Percentiles rank a stretch among this genome's conserved stretches.
These are phyloP conservation scores for Archaeoteleia sp. DNA, from an alignment of 2,888 invertebrate genomes.

Conservation along the genomic window DNA sequence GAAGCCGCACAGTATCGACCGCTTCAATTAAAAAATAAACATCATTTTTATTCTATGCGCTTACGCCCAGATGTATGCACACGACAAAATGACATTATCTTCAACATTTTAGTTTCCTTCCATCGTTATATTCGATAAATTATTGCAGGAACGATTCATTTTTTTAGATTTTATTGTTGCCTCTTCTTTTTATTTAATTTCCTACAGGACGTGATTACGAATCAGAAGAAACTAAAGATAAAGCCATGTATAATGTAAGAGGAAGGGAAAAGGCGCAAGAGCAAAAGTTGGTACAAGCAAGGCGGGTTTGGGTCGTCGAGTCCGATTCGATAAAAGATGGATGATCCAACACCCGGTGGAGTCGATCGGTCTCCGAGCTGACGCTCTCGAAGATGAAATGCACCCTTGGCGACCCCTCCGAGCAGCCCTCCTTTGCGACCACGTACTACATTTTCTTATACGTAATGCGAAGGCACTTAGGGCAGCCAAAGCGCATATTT, in stretches of 20 bases:
- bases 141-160: too few relatives aligned
- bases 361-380: slow-evolving; percentile 73
- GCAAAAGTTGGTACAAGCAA: slow-evolving; percentile 24
- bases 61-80: slow-evolving; percentile 39
- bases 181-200: too few relatives aligned
- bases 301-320: slow-evolving; percentile 16
- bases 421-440: slow-evolving; percentile 34
- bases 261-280: background rate
- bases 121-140: too few relatives aligned
- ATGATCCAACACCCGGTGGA: slow-evolving; percentile 67
- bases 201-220: too few relatives aligned
- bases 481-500: slow-evolving; percentile 63
- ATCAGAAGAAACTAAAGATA: too few relatives aligned
- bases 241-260: background rate
- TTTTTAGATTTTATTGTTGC: too few relatives aligned
- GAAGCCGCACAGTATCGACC: slow-evolving; percentile 41
- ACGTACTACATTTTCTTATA: slow-evolving; percentile 40
- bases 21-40: slow-evolving; percentile 51
- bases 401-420: slow-evolving; percentile 68
- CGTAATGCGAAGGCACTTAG: slow-evolving; percentile 54
- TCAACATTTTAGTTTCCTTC: too few relatives aligned
- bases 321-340: slow-evolving; percentile 73
- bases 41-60: slow-evolving; percentile 47
- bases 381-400: slow-evolving; percentile 73
- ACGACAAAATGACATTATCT: too few relatives aligned